Percentiles rank a stretch among this genome's conserved stretches.
phyloP scores from a whole-genome alignment of 2,113 vertebrate genomes.

The Echinops telfairi region DNA sequence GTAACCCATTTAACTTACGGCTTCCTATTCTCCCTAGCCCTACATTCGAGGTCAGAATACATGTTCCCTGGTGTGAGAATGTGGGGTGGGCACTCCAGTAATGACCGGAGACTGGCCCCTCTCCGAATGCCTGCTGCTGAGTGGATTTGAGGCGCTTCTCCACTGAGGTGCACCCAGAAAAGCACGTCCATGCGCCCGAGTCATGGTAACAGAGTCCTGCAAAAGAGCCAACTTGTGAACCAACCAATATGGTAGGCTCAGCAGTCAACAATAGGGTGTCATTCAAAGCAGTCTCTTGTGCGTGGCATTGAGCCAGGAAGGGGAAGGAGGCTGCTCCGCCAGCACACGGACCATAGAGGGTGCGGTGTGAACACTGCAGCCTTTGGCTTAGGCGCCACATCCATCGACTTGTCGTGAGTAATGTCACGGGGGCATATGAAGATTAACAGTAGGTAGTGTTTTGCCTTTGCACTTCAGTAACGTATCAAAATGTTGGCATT shows the following conservation, averaged over 20 bases:
- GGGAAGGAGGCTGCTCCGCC: neutral
- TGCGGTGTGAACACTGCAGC: neutral
- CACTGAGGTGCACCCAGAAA: neutral
- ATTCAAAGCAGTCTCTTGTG: neutral
- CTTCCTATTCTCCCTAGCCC: neutral
- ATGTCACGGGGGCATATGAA: neutral
- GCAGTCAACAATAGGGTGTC: neutral
- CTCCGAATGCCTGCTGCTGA: neutral
- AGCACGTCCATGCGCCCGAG: neutral
- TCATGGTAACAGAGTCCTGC: conserved; percentile 11
- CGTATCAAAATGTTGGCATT: conserved; percentile 48
- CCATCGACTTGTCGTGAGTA: neutral
- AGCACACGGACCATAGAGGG: neutral
- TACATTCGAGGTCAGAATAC: neutral
- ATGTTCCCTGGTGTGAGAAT: neutral
- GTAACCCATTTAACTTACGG: neutral
- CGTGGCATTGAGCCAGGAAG: neutral
- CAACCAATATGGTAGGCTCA: neutral
- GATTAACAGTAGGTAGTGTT: neutral
- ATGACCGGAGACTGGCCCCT: neutral
- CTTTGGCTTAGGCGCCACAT: neutral
- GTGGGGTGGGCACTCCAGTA: neutral
- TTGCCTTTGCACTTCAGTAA: neutral
- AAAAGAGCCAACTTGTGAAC: neutral
- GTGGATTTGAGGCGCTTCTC: neutral